Evolutionary conservation across 1,140 invertebrate genomes (phyloP), one percentile per base, ranked within the genome.

Genomic region (Hylaeus volcanicus): DNA sequence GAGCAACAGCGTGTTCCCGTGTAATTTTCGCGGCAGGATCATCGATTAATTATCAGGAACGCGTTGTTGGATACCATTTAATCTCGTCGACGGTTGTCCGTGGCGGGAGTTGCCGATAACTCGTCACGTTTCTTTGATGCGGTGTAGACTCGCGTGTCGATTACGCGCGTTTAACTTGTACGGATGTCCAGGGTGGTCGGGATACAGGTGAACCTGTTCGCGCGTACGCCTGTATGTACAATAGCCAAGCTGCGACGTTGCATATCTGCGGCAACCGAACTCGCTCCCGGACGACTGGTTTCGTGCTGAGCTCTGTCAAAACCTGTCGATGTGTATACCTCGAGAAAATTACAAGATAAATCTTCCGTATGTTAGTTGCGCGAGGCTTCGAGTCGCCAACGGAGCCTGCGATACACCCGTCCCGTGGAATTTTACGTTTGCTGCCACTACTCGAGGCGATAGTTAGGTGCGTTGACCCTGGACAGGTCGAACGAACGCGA

Each of bases 271-370:
- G 76, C 76, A 72, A 73, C 81, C 64, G 73, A 26, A 77, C 80
- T 76, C 48, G 77, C 61, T 58, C 74, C 61, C 69, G 73, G 56
- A 68, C 85, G 75, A 86, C 81, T 81, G 85, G 85, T 87, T 84
- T 81, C 74, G 74, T 68, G 74, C 80, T 82, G 74, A 76, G 63
- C 72, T 81, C 82, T 87, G 85, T 87, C 86, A 87, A 86, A 87
- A 86, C 85, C 84, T 86, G 85, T 86, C 78, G 81, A 78, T 85
- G 79, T 43, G 68, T 55, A 61, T 80, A 58, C 69, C 69, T 41
- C 41, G 45, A 72, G 74, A 63, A 86, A 81, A 86, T 77, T 74
- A 74, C 72, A 45, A 74, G 66, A 85, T 77, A 60, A 55, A 64
- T 66, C 15, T 37, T 45, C 15, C 15, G n/a, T 1, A 5, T 14